Evolutionary conservation across 2,888 invertebrate species (phyloP).

Genomic region (Epirrhoe alternata): DNA sequence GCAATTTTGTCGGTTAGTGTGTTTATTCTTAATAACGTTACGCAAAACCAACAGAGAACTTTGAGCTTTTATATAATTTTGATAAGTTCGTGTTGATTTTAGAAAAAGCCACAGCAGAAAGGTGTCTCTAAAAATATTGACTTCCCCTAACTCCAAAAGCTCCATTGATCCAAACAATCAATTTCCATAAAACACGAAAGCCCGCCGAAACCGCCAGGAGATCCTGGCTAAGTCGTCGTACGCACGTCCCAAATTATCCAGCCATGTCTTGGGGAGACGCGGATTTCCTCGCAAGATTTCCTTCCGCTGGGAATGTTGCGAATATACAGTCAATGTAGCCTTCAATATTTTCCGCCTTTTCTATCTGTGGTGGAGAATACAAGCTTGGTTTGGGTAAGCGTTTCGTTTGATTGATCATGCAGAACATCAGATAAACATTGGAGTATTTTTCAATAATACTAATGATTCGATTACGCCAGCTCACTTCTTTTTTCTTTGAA

Average conservation of each 20-base stretch:
- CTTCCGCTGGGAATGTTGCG: slow-evolving; percentile 26
- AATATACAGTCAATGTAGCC: slow-evolving; percentile 17
- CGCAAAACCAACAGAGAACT: too few relatives aligned
- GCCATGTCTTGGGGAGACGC: slow-evolving; percentile 29
- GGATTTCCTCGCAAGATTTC: slow-evolving; percentile 37
- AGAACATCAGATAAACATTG: background rate
- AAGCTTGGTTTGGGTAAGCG: background rate
- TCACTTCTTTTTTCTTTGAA: background rate
- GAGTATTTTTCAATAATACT: background rate
- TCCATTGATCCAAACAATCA: slow-evolving; percentile 40
- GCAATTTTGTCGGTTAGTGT: too few relatives aligned
- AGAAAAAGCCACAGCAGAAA: slow-evolving; percentile 2
- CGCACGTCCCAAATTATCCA: slow-evolving; percentile 41
- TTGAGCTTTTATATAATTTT: background rate
- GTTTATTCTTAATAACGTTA: too few relatives aligned
- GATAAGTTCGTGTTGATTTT: background rate
- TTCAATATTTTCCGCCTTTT: slow-evolving; percentile 22
- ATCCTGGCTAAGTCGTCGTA: slow-evolving; percentile 38
- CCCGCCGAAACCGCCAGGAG: slow-evolving; percentile 35
- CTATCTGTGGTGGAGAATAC: slow-evolving; percentile 6
- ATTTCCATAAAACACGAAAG: slow-evolving; percentile 39
- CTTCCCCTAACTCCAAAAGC: slow-evolving; percentile 31
- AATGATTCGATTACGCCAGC: background rate
- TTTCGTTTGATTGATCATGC: slow-evolving; percentile 7
- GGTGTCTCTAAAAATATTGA: slow-evolving; percentile 27